Evolutionary conservation across 2,797 vertebrate genomes (phyloP), one percentile per base, ranked within the genome.

Genomic region (Echeneis naucrates): DNA sequence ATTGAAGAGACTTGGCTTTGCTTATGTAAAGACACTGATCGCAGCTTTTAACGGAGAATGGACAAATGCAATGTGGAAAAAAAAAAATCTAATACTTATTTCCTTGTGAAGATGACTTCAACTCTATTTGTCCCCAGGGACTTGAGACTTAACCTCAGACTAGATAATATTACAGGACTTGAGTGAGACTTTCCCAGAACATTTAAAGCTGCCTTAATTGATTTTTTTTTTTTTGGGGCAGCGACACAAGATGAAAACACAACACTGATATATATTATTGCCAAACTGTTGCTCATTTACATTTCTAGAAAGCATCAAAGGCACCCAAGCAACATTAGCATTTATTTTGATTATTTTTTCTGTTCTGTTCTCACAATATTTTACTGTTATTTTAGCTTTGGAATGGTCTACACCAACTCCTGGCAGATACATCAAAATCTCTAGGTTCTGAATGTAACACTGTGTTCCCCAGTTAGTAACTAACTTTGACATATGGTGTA

Each of bases 21-120:
- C 17, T 56, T 35, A 26, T 38, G 58, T 60, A 45, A 69, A 12
- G 35, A 62, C 37, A 68, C 3, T 42, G 16, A 19, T 10, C 42
- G 40, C 45, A 10, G 21, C 52, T 63, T 44, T 17, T 24, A 62
- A 63, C 21, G 21, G 23, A 55, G 40, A 23, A 12, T 4, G 10
- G n/a, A 23, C 21, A 47, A 23, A 23, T 47, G 10, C 4, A 23
- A 4, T 12, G 45, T 3, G 21, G 45, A 48, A 64, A 63, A 51
- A 55, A 61, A 53, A 66, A 33, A n/a, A 52, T 24, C 12, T 23
- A 45, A 40, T 13, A 10, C 16, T 8, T 19, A n/a, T 32, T 32
- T 27, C 19, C 1, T 32, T 21, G n/a, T 6, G 8, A 42, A 27
- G 26, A 57, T 2, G 1, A 30, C 8, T 37, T 45, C 3, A 38